Evolutionary conservation across 2,888 invertebrate genomes (phyloP).

Genomic region (Tenthredo amoena): DNA sequence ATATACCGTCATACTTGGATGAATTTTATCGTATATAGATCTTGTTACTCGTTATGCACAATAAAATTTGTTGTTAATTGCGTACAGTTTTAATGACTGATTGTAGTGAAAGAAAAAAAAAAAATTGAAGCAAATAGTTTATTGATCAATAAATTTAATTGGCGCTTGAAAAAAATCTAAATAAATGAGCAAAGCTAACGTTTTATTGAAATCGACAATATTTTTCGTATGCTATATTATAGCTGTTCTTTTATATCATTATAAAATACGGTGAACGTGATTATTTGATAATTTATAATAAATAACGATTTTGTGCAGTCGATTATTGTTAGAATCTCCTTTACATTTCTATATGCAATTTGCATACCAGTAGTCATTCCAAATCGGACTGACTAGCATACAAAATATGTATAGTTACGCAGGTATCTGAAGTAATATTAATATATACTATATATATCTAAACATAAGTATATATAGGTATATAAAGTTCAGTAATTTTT

Average conservation of each 20-base stretch:
- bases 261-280: constrained; percentile 6
- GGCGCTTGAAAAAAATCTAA: constrained; percentile 13
- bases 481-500: constrained; percentile 27
- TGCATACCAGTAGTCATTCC: background rate
- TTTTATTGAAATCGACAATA: background rate
- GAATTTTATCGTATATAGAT: background rate
- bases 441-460: constrained; percentile 56
- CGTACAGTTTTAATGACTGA: background rate
- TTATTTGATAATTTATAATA: constrained; percentile 7
- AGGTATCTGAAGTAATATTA: constrained; percentile 51
- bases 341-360: constrained; percentile 11
- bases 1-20: background rate
- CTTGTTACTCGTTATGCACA: background rate
- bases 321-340: background rate
- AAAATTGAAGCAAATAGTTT: background rate
- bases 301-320: constrained; percentile 27
- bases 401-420: constrained; percentile 25
- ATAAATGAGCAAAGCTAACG: background rate
- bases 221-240: background rate
- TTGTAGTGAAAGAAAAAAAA: background rate
- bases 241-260: background rate
- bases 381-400: background rate
- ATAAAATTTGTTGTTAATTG: background rate
- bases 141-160: background rate
- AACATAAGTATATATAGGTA: background rate